A percentile compares a stretch with the other conserved stretches of the same genome.
Conservation (phyloP, 2,888 invertebrate species). For the Drosophila kambysellisi region DNA sequence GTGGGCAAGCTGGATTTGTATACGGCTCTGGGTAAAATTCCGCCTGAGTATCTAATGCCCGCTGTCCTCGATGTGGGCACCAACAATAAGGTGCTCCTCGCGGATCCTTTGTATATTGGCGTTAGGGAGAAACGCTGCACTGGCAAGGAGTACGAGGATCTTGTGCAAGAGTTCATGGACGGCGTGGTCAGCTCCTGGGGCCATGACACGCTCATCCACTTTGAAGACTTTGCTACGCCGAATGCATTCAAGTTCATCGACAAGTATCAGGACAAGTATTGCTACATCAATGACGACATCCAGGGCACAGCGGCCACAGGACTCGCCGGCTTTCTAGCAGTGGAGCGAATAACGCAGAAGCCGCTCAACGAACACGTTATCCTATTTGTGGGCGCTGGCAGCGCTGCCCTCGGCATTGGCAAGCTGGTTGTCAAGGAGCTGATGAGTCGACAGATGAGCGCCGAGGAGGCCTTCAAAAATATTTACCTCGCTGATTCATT, state of each 20-base stretch:
- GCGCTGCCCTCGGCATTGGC: constrained; percentile 58
- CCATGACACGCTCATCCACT: constrained; percentile 57
- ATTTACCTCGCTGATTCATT: constrained; percentile 53
- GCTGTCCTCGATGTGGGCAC: constrained; percentile 62
- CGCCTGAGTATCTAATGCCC: constrained; percentile 52
- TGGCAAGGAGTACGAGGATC: constrained; percentile 62
- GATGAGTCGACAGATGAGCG: constrained; percentile 7
- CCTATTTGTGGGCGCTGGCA: constrained; percentile 62
- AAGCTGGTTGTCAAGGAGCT: constrained; percentile 44
- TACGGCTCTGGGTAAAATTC: constrained; percentile 53
- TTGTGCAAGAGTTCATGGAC: constrained; percentile 62
- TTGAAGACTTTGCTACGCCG: constrained; percentile 70
- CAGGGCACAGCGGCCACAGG: constrained; percentile 68
- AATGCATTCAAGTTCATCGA: constrained; percentile 61
- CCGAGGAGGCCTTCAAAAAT: constrained; percentile 24
- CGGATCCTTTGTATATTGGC: constrained; percentile 65
- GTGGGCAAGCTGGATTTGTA: constrained; percentile 69
- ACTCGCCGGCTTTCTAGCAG: constrained; percentile 54
- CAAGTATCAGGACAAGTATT: constrained; percentile 55
- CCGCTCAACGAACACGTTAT: constrained; percentile 53
- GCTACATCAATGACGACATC: constrained; percentile 65
- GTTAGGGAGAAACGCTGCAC: constrained; percentile 49
- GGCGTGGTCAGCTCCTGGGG: constrained; percentile 40
- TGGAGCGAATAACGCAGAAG: constrained; percentile 49
- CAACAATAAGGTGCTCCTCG: constrained; percentile 43